Evolutionary conservation across 1,140 invertebrate genomes (phyloP), one percentile per base, ranked within the genome.

Genomic region (Ylistrum balloti): DNA sequence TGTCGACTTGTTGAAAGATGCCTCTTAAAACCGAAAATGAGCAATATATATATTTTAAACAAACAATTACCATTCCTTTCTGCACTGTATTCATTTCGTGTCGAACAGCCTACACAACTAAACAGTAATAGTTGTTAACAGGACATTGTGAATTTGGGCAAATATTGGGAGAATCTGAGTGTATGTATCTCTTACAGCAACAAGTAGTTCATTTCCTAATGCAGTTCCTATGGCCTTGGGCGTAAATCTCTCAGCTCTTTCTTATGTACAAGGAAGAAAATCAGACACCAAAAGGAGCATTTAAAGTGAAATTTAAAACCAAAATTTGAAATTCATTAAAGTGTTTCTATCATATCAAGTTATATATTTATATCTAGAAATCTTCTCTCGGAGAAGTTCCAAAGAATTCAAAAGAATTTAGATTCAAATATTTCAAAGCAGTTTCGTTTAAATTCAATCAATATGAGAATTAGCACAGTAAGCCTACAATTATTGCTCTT

Each of bases 381-480:
- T 74, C 56, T 9, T 74, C 56, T 28, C 56, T n/a, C 28, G 56
- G 56, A 74, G 28, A 74, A 7, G 56, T 28, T 74, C 28, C 56
- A 74, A 74, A 74, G 28, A 28, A 17, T 74, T 28, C 2, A n/a
- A 74, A 74, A 28, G 11, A 28, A 74, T 28, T 0, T n/a, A 74
- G n/a, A 28, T 74, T 74, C 56, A 74, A 74, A 74, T 74, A 74
- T 74, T 74, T 74, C 28, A 74, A 74, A 74, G 56, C 56, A 28
- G 56, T 74, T 74, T 74, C 56, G 56, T 74, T 74, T 74, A n/a
- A 74, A 74, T 74, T 74, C 56, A 74, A 74, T 74, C 56, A 74
- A 74, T 74, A 74, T 74, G 56, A 74, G 56, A 74, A 74, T 74
- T 74, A 74, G 56, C 56, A 74, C 56, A 74, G 56, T 74, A 74